Percentiles rank a stretch among this genome's conserved stretches.
Evolutionary conservation across 1,140 invertebrate species (phyloP).

Genomic region (Drosophila oshimai): DNA sequence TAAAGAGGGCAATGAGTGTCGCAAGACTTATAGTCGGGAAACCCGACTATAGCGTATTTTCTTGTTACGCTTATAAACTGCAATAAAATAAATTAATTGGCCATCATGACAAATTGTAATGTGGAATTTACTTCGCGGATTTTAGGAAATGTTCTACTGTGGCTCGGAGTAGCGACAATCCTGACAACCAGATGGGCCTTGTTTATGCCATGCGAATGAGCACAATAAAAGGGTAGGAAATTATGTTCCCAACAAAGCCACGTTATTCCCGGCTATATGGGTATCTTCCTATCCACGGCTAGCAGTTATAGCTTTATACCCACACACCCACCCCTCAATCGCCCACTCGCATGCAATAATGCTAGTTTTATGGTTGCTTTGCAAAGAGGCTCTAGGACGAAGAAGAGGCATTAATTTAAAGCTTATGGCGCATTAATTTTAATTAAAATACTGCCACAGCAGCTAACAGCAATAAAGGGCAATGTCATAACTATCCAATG

Average conservation of each 20-base stretch:
- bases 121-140: constrained; percentile 26
- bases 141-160: neutral
- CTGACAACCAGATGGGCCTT: constrained; percentile 25
- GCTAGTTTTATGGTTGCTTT: constrained; percentile 30
- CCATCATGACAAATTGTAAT: constrained; percentile 47
- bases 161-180: constrained; percentile 10
- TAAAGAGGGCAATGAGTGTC: too few species aligned
- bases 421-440: constrained; percentile 68
- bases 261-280: constrained; percentile 14
- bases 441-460: constrained; percentile 57
- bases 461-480: constrained; percentile 38
- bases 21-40: too few species aligned
- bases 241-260: neutral
- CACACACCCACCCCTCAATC: neutral
- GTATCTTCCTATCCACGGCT: neutral
- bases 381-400: constrained; percentile 25
- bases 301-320: neutral
- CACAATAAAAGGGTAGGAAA: neutral
- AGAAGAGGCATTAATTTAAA: constrained; percentile 50
- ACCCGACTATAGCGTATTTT: too few species aligned
- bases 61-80: constrained; percentile 41
- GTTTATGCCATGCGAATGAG: constrained; percentile 47
- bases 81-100: constrained; percentile 62
- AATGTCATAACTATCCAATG: constrained; percentile 17
- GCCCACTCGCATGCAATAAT: constrained; percentile 20